These are phyloP conservation scores for Neodiprion pinetum DNA, from an alignment of 1,140 invertebrate genomes.

Conservation along the genomic window DNA sequence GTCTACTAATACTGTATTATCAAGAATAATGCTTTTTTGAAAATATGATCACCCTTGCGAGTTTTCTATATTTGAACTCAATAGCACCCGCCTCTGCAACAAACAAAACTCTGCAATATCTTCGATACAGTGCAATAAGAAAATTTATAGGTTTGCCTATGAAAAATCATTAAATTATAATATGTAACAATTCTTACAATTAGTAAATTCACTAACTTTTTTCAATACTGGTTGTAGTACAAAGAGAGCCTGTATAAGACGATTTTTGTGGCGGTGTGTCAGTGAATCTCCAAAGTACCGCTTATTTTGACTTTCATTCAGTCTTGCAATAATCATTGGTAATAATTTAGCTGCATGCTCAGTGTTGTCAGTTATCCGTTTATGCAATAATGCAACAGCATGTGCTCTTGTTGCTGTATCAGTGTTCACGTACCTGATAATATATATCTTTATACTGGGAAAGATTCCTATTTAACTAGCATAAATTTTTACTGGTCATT, in stretches of 20 bases:
- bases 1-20: no score
- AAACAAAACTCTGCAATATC: no score
- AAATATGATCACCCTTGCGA: no score
- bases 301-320: constrained; percentile 43
- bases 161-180: no score
- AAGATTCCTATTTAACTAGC: neutral
- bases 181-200: no score
- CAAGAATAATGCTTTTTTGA: no score
- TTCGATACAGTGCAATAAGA: no score
- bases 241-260: constrained; percentile 63
- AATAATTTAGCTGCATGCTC: constrained; percentile 31
- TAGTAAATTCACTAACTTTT: constrained; percentile 45
- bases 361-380: constrained; percentile 27
- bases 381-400: constrained; percentile 37
- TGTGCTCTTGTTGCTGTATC: constrained; percentile 48
- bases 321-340: constrained; percentile 32
- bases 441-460: neutral
- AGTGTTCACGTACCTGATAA: constrained; percentile 35
- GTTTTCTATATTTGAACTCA: no score
- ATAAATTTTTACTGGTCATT: no score
- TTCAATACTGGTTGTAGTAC: constrained; percentile 50
- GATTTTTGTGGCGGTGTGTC: constrained; percentile 60
- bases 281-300: constrained; percentile 65
- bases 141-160: no score
- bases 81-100: no score